These are phyloP conservation scores for Muscicapa comitata DNA, from an alignment of 2,797 vertebrate species.

Conservation along the genomic window DNA sequence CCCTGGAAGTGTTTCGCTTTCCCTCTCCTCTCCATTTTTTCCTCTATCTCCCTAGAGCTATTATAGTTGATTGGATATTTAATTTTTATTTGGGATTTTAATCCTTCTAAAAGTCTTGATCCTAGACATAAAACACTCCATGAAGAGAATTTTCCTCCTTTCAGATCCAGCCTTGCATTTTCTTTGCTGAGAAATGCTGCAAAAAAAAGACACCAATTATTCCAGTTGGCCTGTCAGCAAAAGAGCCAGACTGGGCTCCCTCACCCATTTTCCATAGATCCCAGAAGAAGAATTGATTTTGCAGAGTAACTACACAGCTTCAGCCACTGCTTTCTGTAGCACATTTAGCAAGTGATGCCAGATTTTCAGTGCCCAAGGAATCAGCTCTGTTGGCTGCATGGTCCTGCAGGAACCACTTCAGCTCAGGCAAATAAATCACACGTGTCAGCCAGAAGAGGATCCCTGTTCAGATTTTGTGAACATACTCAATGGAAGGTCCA, in stretches of 20 bases:
- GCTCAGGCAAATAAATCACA: rapidly evolving
- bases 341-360: not conserved
- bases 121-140: not conserved
- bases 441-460: not conserved
- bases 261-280: not conserved
- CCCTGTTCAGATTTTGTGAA: not conserved
- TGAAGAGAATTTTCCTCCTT: not conserved
- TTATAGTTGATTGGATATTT: not conserved
- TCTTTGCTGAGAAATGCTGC: not conserved
- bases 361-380: not conserved
- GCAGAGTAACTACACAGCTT: not conserved
- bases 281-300: not conserved
- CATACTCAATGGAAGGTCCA: not conserved
- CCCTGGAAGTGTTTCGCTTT: not conserved
- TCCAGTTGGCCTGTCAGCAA: not conserved
- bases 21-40: not conserved
- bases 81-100: not conserved
- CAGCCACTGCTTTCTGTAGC: not conserved
- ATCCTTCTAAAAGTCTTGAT: not conserved
- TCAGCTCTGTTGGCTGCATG: not conserved
- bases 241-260: not conserved
- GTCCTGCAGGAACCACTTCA: not conserved
- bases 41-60: not conserved
- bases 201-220: not conserved
- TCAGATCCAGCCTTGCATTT: not conserved